Evolutionary conservation across 2,888 invertebrate species (phyloP), one percentile per base, ranked within the genome.

Genomic region (Candidula unifasciata): DNA sequence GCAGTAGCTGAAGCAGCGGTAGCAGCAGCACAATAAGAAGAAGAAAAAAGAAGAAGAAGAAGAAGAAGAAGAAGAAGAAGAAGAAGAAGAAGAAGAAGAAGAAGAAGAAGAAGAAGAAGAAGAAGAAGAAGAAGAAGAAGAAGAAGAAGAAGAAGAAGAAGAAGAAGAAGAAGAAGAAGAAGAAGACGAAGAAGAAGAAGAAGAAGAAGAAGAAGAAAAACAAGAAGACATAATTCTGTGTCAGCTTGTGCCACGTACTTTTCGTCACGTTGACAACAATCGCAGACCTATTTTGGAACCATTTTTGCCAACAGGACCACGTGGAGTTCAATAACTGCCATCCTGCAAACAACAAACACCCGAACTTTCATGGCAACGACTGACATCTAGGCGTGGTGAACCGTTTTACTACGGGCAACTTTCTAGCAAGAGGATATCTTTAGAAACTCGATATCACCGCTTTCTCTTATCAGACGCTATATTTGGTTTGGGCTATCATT

Each of bases 391-490:
- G 44, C 44, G 44, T 44, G 44, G 44, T 44, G 8, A 44, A 44
- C 44, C 44, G 13, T 44, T 44, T 44, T 44, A 44, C 44, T 44
- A 13, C 13, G 13, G 8, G 13, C 69, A 69, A 18, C 30, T 69
- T n/a, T n/a, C 18, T 64, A 64, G 27, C n/a, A 64, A 64, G 64
- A 16, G 27, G 64, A 64, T 64, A 27, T 27, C 64, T 64, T 6
- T 16, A 21, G 27, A 27, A 64, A 5, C 18, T 64, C 64, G 27
- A 64, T 27, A 64, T 33, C 30, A 30, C 10, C 10, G 69, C 30
- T 69, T 30, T 18, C 69, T 69, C 69, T 69, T 69, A 69, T 69
- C 69, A 69, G 69, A 2, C 30, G 69, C 69, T n/a, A 69, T 69
- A 69, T 69, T 69, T 69, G 69, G 69, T 69, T 69, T 69, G 10